Evolutionary conservation across 1,140 invertebrate species (phyloP), one percentile per base, ranked within the genome.

Genomic region (Caerostris darwini): DNA sequence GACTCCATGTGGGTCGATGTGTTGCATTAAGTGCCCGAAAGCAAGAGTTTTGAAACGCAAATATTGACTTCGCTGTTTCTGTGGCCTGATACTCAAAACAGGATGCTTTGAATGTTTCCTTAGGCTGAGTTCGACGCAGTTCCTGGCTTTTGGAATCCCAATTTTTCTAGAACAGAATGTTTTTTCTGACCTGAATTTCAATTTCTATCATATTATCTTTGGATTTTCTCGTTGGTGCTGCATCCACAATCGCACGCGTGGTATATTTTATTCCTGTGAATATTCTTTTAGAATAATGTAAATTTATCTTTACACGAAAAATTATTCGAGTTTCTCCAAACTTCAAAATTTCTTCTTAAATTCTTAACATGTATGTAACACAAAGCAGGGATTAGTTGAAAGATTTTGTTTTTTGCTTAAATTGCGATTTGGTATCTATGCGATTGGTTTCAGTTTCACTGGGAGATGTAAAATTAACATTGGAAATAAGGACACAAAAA

Each of bases 31-130:
- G 67, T 69, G 67, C 5, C 67, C 5, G n/a, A 69, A 69, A 69
- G 67, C 17, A 69, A 69, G 17, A 69, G 17, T 19, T 69, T 7
- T 69, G n/a, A n/a, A 69, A 69, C n/a, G 4, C 67, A 69, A 69
- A 69, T 69, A 69, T 69, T 69, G 67, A 69, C 67, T 69, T 69
- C 17, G 67, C 67, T 6, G 67, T 69, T 69, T n/a, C n/a, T 64
- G n/a, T 69, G 67, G 67, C 17, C 17, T n/a, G 61, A 12, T 69
- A 17, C 6, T 17, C n/a, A n/a, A 69, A 69, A 69, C 19, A 19
- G 3, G 17, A 69, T 69, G 67, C 17, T 69, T 69, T 69, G 67
- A 69, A 69, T 69, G n/a, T 69, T 69, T 69, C 67, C 67, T 69
- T 19, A n/a, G 67, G 67, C 67, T 19, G 7, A n/a, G 67, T 69